These are phyloP conservation scores for roundworm (Caenorhabditis elegans) DNA, from an alignment of 1,140 invertebrate genomes.

Conservation along the genomic window DNA sequence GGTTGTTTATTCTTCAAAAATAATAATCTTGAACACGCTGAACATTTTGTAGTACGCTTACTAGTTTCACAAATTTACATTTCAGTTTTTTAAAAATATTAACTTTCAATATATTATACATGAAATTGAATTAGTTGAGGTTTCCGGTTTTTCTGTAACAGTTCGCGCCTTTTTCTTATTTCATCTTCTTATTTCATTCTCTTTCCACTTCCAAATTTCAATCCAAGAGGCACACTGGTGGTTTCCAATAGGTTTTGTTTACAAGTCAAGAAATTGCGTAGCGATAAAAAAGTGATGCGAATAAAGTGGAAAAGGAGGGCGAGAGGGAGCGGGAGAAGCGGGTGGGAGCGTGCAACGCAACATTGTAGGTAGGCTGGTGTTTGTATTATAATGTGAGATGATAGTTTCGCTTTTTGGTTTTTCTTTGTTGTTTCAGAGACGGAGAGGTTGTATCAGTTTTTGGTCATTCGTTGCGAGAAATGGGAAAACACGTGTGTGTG, in stretches of 20 bases:
- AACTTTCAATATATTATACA: no score
- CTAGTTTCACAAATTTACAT: no score
- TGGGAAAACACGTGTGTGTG: background rate
- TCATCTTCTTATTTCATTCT: no score
- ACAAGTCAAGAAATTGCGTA: background rate
- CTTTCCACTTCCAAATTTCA: no score
- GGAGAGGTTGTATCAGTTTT: background rate
- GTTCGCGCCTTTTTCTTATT: no score
- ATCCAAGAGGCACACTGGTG: background rate
- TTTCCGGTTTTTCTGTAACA: no score
- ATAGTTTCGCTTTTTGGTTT: background rate
- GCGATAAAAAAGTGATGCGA: slow-evolving; percentile 17
- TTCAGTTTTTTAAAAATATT: no score
- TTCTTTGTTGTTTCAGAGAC: background rate
- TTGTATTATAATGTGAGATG: background rate
- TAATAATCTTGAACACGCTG: no score
- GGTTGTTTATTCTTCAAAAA: no score
- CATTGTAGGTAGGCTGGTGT: background rate
- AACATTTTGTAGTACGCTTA: no score
- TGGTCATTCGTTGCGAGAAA: background rate
- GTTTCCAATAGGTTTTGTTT: no score
- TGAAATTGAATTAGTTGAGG: no score
- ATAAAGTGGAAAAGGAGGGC: background rate
- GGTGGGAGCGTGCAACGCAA: background rate
- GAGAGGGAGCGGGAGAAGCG: background rate